phyloP scores from a whole-genome alignment of 2,797 vertebrate genomes.

The Lepus townsendii region DNA sequence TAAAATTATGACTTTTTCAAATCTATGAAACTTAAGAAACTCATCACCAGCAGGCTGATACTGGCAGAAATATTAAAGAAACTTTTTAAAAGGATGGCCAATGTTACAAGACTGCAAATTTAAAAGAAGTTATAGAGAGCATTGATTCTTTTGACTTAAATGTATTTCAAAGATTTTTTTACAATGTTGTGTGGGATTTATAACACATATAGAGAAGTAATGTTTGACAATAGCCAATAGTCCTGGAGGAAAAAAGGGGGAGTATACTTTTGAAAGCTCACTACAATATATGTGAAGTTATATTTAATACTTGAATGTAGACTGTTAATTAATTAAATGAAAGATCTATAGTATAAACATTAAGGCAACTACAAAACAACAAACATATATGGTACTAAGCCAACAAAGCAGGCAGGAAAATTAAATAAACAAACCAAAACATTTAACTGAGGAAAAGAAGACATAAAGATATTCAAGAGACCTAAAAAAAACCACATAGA shows the following conservation, averaged over 20 bases:
- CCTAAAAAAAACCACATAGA: background rate
- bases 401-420: background rate
- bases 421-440: conserved; percentile 14
- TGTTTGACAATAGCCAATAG: background rate
- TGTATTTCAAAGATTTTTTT: background rate
- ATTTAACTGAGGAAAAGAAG: background rate
- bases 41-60: background rate
- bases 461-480: background rate
- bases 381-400: background rate
- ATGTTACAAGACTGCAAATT: background rate
- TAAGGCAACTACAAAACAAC: background rate
- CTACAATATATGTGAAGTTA: background rate
- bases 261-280: background rate
- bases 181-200: background rate
- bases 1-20: conserved; percentile 5
- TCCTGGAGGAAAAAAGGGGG: background rate
- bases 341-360: background rate
- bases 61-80: background rate
- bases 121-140: background rate
- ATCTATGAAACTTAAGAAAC: background rate
- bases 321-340: background rate
- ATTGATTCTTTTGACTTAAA: too few species aligned
- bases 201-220: background rate
- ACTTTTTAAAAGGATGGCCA: background rate
- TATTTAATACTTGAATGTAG: background rate